These are phyloP conservation scores for Athalia rosae DNA, from an alignment of 2,888 invertebrate species.

Conservation along the genomic window DNA sequence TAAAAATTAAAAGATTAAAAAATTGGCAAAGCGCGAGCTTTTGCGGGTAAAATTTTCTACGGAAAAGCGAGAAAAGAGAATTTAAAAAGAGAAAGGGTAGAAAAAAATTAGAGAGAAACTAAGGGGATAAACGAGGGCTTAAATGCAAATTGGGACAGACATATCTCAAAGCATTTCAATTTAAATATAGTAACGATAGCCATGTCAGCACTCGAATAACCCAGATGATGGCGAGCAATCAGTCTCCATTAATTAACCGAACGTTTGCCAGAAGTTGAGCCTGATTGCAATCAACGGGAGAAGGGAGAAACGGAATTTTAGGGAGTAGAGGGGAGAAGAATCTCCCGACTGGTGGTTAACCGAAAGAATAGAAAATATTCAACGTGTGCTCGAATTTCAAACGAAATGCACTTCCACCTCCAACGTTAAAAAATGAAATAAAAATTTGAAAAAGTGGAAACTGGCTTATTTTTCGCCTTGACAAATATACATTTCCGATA, in stretches of 20 bases:
- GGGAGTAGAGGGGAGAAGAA: neutral
- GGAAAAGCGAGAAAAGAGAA: no score
- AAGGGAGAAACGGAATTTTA: neutral
- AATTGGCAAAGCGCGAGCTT: no score
- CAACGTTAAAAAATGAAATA: neutral
- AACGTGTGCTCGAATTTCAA: neutral
- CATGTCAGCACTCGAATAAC: constrained; percentile 62
- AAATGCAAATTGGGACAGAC: neutral
- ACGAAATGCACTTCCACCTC: neutral
- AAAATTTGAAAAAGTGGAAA: neutral
- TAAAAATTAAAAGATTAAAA: no score
- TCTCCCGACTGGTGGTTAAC: neutral
- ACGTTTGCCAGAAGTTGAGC: constrained; percentile 57
- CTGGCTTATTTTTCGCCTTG: no score
- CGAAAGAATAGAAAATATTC: neutral
- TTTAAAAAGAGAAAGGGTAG: neutral
- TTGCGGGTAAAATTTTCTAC: no score
- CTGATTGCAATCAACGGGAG: constrained; percentile 57
- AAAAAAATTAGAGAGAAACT: neutral
- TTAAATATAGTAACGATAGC: constrained; percentile 46
- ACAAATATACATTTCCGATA: no score
- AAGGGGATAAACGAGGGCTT: neutral
- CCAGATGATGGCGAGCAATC: constrained; percentile 67
- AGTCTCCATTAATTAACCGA: constrained; percentile 69
- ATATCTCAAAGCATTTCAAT: constrained; percentile 26